Evolutionary conservation across 2,888 invertebrate species (phyloP).

Genomic region (Ophion slaviceki): DNA sequence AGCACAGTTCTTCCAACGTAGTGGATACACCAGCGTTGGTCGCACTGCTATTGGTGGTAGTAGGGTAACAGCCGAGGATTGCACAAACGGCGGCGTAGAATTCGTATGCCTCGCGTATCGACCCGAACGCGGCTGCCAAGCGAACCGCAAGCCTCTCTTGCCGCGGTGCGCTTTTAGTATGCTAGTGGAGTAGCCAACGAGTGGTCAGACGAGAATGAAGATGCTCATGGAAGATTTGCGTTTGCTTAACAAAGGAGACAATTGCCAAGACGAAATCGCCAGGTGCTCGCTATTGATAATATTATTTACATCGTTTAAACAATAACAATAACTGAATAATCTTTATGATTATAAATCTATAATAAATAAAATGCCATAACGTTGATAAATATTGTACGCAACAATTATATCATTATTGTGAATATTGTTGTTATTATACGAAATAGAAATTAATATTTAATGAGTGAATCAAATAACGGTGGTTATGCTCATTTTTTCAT

Average conservation of each 20-base stretch:
- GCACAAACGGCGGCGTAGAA: slow-evolving; percentile 46
- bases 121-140: slow-evolving; percentile 71
- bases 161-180: slow-evolving; percentile 74
- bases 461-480: too few relatives aligned
- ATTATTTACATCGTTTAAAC: slow-evolving; percentile 16
- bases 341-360: background rate
- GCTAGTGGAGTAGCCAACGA: slow-evolving; percentile 75
- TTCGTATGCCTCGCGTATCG: slow-evolving; percentile 72
- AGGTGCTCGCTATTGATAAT: background rate
- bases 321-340: background rate
- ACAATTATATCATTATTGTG: background rate
- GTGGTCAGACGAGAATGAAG: slow-evolving; percentile 74
- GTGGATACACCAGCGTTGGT: slow-evolving; percentile 14
- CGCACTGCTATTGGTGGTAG: slow-evolving; percentile 22
- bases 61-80: slow-evolving; percentile 31
- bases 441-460: background rate
- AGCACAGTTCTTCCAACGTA: slow-evolving; percentile 47
- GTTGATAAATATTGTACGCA: background rate
- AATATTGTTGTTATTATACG: background rate
- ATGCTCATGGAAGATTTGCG: slow-evolving; percentile 69
- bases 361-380: background rate
- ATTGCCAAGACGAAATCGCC: background rate
- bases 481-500: too few relatives aligned
- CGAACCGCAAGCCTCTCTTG: slow-evolving; percentile 71
- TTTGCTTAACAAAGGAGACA: slow-evolving; percentile 28